phyloP scores from a whole-genome alignment of 2,888 invertebrate genomes.

The Drosophila colorata region DNA sequence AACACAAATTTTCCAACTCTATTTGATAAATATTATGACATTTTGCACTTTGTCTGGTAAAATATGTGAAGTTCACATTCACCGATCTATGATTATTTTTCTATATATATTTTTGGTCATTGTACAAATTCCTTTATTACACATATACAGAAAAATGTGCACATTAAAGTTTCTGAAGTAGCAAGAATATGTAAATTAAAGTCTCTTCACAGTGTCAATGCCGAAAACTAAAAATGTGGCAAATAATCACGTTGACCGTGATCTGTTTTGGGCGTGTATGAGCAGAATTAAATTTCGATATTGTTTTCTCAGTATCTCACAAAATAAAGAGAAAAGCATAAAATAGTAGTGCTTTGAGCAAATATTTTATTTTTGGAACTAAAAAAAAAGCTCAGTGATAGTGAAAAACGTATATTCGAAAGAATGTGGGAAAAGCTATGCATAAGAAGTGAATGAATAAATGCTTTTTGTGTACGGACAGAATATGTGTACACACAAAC shows the following conservation, averaged over 20 bases:
- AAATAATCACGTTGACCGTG: constrained; percentile 79
- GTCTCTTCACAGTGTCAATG: constrained; percentile 43
- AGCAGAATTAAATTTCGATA: constrained; percentile 64
- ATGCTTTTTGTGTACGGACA: constrained; percentile 36
- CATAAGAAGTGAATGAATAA: constrained; percentile 29
- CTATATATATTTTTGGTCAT: neutral
- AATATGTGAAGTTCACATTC: neutral
- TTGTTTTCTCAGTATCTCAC: constrained; percentile 42
- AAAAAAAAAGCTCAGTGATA: constrained; percentile 76
- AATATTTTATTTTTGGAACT: constrained; percentile 73
- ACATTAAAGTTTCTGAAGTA: too few relatives aligned
- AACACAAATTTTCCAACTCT: neutral
- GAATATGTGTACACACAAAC: constrained; percentile 27
- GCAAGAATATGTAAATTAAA: neutral
- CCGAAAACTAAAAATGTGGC: constrained; percentile 43
- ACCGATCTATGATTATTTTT: neutral
- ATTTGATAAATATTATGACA: neutral
- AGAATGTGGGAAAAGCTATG: constrained; percentile 63
- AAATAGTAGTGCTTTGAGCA: constrained; percentile 64
- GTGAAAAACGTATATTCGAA: constrained; percentile 55
- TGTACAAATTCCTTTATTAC: too few relatives aligned
- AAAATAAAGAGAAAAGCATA: constrained; percentile 47
- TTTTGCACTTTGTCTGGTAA: constrained; percentile 1
- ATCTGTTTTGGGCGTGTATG: constrained; percentile 72
- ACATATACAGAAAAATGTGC: too few relatives aligned